Percentiles rank a stretch among this genome's conserved stretches.
Evolutionary conservation across 2,888 invertebrate genomes (phyloP).

Genomic region (Tetranychus truncatus): DNA sequence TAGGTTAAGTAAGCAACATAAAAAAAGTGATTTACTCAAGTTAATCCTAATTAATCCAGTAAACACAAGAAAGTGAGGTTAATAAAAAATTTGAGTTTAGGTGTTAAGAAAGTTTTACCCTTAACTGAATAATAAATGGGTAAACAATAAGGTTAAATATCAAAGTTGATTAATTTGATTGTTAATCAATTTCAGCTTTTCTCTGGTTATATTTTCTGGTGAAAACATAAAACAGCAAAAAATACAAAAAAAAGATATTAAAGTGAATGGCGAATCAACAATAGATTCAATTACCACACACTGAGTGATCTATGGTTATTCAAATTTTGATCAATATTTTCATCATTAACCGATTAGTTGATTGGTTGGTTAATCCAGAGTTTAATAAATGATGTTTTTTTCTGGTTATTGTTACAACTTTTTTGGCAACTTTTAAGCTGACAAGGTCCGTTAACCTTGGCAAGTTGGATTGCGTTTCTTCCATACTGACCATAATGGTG

Average conservation of each 20-base stretch:
- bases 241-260: neutral
- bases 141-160: constrained; percentile 12
- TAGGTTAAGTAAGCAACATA: too few relatives aligned
- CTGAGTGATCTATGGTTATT: neutral
- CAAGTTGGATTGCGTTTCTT: neutral
- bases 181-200: too few relatives aligned
- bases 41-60: too few relatives aligned
- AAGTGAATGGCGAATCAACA: neutral
- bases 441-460: neutral
- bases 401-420: neutral
- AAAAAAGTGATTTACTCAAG: too few relatives aligned
- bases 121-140: constrained; percentile 12
- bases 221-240: too few relatives aligned
- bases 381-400: neutral
- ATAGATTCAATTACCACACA: neutral
- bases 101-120: too few relatives aligned
- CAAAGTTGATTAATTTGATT: too few relatives aligned
- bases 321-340: neutral
- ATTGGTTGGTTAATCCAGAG: neutral
- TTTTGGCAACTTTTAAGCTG: neutral
- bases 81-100: too few relatives aligned
- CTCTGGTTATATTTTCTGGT: too few relatives aligned
- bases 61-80: too few relatives aligned
- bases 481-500: neutral
- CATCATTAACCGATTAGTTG: neutral